Evolutionary conservation across 2,113 vertebrate genomes (phyloP).

Genomic region (Anseranas semipalmata): DNA sequence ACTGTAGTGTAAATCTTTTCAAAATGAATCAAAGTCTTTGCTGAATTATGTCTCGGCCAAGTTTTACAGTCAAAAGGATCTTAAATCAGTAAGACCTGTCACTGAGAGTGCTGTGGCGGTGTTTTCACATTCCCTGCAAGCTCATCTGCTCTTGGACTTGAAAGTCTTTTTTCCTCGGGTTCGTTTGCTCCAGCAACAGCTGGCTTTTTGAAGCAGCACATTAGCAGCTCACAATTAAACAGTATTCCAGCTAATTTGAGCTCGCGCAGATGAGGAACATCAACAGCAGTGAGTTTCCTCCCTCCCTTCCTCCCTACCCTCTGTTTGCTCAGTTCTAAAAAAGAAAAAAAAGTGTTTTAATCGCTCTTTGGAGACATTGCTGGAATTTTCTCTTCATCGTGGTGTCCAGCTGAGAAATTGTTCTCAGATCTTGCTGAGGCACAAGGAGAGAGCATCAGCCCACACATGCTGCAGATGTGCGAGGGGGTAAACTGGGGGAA

Average conservation of each 20-base stretch:
- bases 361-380: constrained; percentile 47
- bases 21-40: constrained; percentile 55
- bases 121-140: constrained; percentile 5
- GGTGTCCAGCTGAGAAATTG: constrained; percentile 65
- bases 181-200: constrained; percentile 34
- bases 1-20: constrained; percentile 60
- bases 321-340: constrained; percentile 7
- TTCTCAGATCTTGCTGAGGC: constrained; percentile 40
- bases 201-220: constrained; percentile 52
- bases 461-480: constrained; percentile 63
- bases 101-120: constrained; percentile 3
- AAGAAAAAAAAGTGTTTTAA: constrained; percentile 10
- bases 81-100: constrained; percentile 59
- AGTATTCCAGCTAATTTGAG: constrained; percentile 43
- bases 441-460: constrained; percentile 6
- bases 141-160: constrained; percentile 21
- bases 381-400: constrained; percentile 4
- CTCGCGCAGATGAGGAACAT: constrained; percentile 8
- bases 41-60: constrained; percentile 47
- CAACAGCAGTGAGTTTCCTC: background rate
- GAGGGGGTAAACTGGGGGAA: constrained; percentile 53
- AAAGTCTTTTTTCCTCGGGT: background rate
- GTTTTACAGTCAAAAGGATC: constrained; percentile 52
- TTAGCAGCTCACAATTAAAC: constrained; percentile 59
- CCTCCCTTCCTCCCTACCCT: background rate